Evolutionary conservation across 1,140 invertebrate species (phyloP).

Genomic region (Hypsibius dujardini): DNA sequence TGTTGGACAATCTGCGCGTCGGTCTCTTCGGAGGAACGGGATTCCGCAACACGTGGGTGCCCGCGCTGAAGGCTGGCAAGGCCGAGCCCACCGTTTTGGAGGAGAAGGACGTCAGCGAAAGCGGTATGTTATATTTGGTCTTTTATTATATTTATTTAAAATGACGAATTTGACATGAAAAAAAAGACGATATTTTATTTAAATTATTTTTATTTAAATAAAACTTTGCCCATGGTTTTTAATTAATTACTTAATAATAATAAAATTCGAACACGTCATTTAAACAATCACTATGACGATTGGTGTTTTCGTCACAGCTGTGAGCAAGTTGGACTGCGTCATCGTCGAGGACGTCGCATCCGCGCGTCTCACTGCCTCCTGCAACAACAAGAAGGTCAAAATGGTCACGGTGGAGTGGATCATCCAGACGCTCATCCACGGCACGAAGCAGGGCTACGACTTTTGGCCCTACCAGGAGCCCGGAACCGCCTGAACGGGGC

Average conservation of each 20-base stretch:
- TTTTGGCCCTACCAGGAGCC: slow-evolving; percentile 15
- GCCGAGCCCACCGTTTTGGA: not conserved
- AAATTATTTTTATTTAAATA: not conserved
- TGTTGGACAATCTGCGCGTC: slow-evolving; percentile 14
- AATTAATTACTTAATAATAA: not conserved
- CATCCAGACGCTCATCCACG: slow-evolving; percentile 11
- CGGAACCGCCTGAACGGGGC: not conserved
- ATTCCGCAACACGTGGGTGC: not conserved
- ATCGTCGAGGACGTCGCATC: not conserved
- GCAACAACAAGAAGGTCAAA: not conserved
- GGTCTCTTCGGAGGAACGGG: not conserved
- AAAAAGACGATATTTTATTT: not conserved
- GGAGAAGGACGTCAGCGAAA: slow-evolving; percentile 3
- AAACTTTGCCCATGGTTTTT: not conserved
- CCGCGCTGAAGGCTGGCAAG: not conserved
- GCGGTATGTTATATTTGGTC: not conserved
- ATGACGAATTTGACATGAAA: not conserved
- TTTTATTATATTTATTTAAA: not conserved
- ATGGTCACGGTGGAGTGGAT: slow-evolving; percentile 8
- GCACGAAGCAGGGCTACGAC: not conserved
- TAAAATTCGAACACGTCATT: not conserved
- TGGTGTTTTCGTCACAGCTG: not conserved
- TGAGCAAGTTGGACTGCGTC: not conserved
- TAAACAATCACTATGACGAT: not conserved
- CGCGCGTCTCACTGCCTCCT: not conserved